These are phyloP conservation scores for Onychorhynchus coronatus DNA, from an alignment of 2,113 vertebrate species.

Conservation along the genomic window DNA sequence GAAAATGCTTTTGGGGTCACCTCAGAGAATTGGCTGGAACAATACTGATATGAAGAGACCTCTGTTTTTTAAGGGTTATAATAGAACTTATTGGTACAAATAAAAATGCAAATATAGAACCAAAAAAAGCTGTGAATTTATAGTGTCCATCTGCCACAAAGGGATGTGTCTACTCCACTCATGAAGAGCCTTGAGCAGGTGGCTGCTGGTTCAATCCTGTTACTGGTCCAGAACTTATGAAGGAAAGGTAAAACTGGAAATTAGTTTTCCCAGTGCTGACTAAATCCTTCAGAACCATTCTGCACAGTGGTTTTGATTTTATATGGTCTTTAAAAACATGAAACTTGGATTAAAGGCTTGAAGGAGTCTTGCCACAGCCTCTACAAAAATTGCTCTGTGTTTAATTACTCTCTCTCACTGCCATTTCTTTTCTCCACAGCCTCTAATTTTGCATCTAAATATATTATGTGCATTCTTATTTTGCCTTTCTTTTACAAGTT, in stretches of 20 bases:
- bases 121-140: not conserved
- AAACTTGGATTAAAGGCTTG: not conserved
- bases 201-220: not conserved
- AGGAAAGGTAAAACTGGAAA: not conserved
- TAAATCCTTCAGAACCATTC: not conserved
- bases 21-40: not conserved
- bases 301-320: not conserved
- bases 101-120: not conserved
- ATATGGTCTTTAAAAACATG: not conserved
- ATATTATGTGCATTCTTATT: not conserved
- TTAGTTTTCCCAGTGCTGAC: not conserved
- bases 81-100: not conserved
- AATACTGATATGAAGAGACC: not conserved
- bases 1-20: not conserved
- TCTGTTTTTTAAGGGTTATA: rapidly evolving
- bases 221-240: not conserved
- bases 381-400: not conserved
- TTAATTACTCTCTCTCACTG: not conserved
- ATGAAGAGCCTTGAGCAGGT: not conserved
- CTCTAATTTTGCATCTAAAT: not conserved
- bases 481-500: not conserved
- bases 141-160: not conserved
- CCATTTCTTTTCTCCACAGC: not conserved
- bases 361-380: not conserved
- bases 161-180: not conserved